Evolutionary conservation across 2,888 invertebrate species (phyloP).

Genomic region (Heliconius ismenius): DNA sequence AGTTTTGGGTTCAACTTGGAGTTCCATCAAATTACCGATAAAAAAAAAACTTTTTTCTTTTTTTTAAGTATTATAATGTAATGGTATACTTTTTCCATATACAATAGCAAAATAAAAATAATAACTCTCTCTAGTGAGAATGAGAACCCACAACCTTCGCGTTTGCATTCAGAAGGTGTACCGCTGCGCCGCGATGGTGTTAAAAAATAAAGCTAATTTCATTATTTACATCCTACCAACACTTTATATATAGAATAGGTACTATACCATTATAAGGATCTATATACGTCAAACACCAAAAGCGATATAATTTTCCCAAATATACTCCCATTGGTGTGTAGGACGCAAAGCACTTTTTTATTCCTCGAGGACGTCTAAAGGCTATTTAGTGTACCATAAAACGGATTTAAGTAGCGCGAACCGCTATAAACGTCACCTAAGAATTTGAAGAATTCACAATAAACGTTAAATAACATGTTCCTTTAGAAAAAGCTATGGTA

Average conservation of each 20-base stretch:
- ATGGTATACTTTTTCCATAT: too few species aligned
- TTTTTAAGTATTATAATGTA: too few species aligned
- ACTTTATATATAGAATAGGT: neutral
- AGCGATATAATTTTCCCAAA: slow-evolving; percentile 4
- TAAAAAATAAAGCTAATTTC: neutral
- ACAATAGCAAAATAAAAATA: too few species aligned
- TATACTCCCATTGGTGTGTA: slow-evolving; percentile 16
- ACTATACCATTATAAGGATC: neutral
- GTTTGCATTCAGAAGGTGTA: neutral
- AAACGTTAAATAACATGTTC: slow-evolving; percentile 17
- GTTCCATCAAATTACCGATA: neutral
- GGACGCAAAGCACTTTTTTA: slow-evolving; percentile 23
- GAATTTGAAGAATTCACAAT: slow-evolving; percentile 19
- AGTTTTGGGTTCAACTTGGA: neutral
- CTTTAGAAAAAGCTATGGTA: neutral
- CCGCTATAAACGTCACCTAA: slow-evolving; percentile 25
- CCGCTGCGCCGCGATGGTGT: neutral
- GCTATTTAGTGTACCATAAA: slow-evolving; percentile 20
- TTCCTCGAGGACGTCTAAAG: slow-evolving; percentile 12
- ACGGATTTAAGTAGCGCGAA: slow-evolving; percentile 25
- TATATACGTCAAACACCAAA: neutral
- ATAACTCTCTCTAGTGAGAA: too few species aligned
- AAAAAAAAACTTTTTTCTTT: too few species aligned
- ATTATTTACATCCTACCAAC: neutral
- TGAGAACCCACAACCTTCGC: too few species aligned